Evolutionary conservation across 2,888 invertebrate species (phyloP).

Genomic region (Cerceris rybyensis): DNA sequence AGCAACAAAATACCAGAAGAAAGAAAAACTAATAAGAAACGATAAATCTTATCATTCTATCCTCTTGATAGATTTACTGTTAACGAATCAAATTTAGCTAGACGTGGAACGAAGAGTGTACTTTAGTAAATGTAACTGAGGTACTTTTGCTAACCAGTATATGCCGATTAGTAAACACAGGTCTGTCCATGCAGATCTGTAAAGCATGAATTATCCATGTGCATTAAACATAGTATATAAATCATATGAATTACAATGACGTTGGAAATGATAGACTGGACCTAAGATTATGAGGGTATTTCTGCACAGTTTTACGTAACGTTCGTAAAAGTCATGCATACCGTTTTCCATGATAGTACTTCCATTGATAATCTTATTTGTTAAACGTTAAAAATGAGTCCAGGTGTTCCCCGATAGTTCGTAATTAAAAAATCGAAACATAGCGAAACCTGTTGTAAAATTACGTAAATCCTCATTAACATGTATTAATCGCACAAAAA

Average conservation of each 20-base stretch:
- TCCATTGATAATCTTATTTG: slow-evolving; percentile 35
- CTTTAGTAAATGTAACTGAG: slow-evolving; percentile 30
- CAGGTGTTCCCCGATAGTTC: not conserved
- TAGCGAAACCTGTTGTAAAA: not conserved
- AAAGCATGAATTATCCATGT: slow-evolving; percentile 32
- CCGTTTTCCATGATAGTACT: slow-evolving; percentile 24
- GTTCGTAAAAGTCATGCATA: not conserved
- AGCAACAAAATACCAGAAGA: too few relatives aligned
- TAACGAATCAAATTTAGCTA: not conserved
- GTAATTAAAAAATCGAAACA: not conserved
- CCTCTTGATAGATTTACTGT: too few relatives aligned
- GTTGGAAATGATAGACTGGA: slow-evolving; percentile 32
- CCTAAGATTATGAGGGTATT: slow-evolving; percentile 23
- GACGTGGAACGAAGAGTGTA: slow-evolving; percentile 5
- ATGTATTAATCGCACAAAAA: slow-evolving; percentile 26
- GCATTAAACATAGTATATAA: slow-evolving; percentile 39
- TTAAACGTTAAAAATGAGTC: not conserved
- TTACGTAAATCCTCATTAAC: not conserved
- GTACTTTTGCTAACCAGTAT: slow-evolving; percentile 37
- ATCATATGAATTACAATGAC: slow-evolving; percentile 22
- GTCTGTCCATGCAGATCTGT: slow-evolving; percentile 25
- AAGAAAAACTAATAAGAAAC: too few relatives aligned
- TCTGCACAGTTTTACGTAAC: slow-evolving; percentile 5
- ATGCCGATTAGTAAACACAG: slow-evolving; percentile 31
- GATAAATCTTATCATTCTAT: too few relatives aligned